Evolutionary conservation across 2,888 invertebrate genomes (phyloP), one percentile per base, ranked within the genome.

Genomic region (Doris montereyensis): DNA sequence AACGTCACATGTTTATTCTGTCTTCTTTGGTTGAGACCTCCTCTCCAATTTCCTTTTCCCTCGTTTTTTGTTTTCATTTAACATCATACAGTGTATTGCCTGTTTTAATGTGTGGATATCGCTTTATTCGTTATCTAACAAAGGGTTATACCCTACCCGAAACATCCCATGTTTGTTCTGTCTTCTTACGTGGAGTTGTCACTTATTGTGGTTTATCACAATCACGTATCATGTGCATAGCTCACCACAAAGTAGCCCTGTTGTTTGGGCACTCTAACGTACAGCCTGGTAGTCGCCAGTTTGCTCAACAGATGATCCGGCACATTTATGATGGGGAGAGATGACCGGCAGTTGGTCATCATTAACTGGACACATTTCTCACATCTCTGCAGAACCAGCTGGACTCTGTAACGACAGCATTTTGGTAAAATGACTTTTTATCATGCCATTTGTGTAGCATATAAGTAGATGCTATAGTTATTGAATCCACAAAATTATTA

Each of bases 311-410:
- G 86, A 78, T 91, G 90, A 35, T 89, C 89, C 2, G 95, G 94
- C 82, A 95, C 94, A 88, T 95, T 95, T 35, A 97, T 92, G 80
- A 98, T 93, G 0, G 97, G 97, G 76, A 98, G 93, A 82, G 95
- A 94, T 89, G 96, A 96, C 80, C 95, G 95, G 5, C 97, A 95
- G 60, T 95, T 95, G 0, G 97, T 97, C 4, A 97, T 97, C 77
- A 98, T 92, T 92, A 97, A 97, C 88, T 98, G 97, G 13, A 98
- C 92, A 0, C 98, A 98, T 92, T 97, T 97, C 90, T 97, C 97
- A 89, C 97, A 98, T 1, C 98, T 94, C 72, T 97, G 94, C 84
- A 97, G 95, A 1, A 96, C 96, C 83, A 98, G 94, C 96, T 97
- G 97, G 90, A 95, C 96, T 86, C 96, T 95, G 84, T 5, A 5